Conservation (phyloP, 2,888 invertebrate genomes). For the Caradrina clavipalpis region DNA sequence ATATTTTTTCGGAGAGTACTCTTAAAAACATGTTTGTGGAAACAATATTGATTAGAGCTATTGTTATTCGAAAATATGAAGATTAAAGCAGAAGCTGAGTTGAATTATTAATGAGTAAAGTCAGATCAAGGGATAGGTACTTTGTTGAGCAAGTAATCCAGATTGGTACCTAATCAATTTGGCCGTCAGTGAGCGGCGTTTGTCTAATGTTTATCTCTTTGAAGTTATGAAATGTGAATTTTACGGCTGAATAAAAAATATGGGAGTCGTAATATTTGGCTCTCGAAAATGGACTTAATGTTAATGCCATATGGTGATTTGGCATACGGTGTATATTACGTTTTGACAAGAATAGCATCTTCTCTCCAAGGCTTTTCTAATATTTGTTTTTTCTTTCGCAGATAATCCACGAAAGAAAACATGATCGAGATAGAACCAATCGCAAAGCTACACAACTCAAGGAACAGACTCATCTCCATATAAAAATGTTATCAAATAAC, state of each 20-base stretch:
- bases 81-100: constrained; percentile 62
- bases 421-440: constrained; percentile 52
- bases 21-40: constrained; percentile 82
- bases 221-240: not conserved
- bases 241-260: not conserved
- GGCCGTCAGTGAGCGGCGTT: not conserved
- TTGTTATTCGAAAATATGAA: constrained; percentile 65
- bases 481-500: constrained; percentile 65
- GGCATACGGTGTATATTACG: too few relatives aligned
- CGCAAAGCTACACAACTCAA: constrained; percentile 18
- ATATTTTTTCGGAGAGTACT: constrained; percentile 68
- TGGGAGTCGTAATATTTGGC: not conserved
- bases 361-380: not conserved
- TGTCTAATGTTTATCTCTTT: constrained; percentile 20
- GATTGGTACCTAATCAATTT: constrained; percentile 16
- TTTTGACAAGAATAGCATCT: too few relatives aligned
- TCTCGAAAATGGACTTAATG: not conserved
- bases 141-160: constrained; percentile 20
- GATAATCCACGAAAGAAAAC: constrained; percentile 58
- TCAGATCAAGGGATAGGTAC: constrained; percentile 30
- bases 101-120: constrained; percentile 54
- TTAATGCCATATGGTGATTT: not conserved
- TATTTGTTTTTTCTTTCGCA: constrained; percentile 54
- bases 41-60: constrained; percentile 75
- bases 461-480: constrained; percentile 27